phyloP scores from a whole-genome alignment of 1,140 invertebrate species.

The Heliconius eleuchia region DNA sequence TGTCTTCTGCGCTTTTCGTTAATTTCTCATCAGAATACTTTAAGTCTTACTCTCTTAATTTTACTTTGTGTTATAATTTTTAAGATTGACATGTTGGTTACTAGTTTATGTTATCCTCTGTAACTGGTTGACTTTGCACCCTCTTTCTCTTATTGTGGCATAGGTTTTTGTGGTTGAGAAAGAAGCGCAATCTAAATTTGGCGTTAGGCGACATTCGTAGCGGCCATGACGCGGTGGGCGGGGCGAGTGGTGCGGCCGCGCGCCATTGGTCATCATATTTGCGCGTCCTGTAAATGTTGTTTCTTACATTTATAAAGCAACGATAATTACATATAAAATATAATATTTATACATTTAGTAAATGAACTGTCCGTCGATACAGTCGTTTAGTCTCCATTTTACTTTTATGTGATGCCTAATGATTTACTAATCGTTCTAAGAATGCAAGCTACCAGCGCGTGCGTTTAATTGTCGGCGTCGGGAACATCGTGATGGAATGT shows the following conservation, averaged over 20 bases:
- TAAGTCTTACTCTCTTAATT: constrained; percentile 24
- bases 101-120: background rate
- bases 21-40: constrained; percentile 55
- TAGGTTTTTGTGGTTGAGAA: constrained; percentile 40
- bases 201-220: constrained; percentile 65
- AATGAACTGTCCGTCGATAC: background rate
- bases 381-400: background rate
- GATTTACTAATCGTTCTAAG: constrained; percentile 15
- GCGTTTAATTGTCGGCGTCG: constrained; percentile 36
- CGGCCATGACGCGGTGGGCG: constrained; percentile 73
- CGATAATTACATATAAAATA: constrained; percentile 14
- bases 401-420: constrained; percentile 11
- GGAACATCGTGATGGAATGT: constrained; percentile 48
- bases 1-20: constrained; percentile 50
- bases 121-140: background rate
- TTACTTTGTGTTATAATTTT: constrained; percentile 45
- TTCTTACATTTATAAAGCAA: constrained; percentile 5
- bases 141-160: background rate
- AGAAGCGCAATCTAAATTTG: constrained; percentile 72
- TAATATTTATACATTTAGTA: background rate
- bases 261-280: constrained; percentile 62
- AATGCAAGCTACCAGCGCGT: constrained; percentile 34
- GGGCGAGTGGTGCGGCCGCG: constrained; percentile 49
- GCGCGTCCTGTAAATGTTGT: constrained; percentile 47
- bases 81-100: constrained; percentile 30